Conservation (phyloP, 2,888 invertebrate genomes). For the Eurytoma adleriae region DNA sequence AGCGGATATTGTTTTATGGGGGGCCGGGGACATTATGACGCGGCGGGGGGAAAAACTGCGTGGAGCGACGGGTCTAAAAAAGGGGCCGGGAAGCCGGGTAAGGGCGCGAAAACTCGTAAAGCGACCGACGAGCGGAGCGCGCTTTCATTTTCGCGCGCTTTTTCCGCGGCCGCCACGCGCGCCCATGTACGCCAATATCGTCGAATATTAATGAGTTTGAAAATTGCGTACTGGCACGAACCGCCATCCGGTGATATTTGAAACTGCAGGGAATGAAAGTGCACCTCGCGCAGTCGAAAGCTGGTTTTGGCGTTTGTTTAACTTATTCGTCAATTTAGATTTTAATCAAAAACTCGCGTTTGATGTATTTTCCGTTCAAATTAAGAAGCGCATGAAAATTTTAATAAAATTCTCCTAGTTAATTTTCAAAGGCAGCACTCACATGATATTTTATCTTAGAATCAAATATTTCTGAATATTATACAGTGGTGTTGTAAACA, state of each 20-base stretch:
- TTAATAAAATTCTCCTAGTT: too few species aligned
- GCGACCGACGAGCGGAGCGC: neutral
- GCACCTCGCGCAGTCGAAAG: neutral
- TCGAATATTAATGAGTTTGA: conserved; percentile 40
- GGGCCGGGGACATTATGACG: neutral
- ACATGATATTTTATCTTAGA: too few species aligned
- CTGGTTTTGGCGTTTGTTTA: conserved; percentile 10
- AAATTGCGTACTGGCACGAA: neutral
- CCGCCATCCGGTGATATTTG: neutral
- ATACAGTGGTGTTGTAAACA: too few species aligned
- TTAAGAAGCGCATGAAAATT: too few species aligned
- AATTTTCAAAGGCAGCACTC: too few species aligned
- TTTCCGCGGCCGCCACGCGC: neutral
- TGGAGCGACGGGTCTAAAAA: neutral
- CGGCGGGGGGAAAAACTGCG: neutral
- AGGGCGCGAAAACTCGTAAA: neutral
- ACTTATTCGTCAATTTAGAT: too few species aligned
- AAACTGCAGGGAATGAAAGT: neutral
- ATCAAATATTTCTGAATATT: too few species aligned
- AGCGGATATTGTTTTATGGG: conserved; percentile 11
- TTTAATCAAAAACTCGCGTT: too few species aligned
- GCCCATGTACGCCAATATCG: conserved; percentile 7
- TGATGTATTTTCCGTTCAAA: too few species aligned
- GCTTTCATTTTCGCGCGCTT: neutral
- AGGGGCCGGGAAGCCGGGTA: neutral